Conservation (phyloP, 2,888 invertebrate genomes). For the Lycocerus yunnanus region DNA sequence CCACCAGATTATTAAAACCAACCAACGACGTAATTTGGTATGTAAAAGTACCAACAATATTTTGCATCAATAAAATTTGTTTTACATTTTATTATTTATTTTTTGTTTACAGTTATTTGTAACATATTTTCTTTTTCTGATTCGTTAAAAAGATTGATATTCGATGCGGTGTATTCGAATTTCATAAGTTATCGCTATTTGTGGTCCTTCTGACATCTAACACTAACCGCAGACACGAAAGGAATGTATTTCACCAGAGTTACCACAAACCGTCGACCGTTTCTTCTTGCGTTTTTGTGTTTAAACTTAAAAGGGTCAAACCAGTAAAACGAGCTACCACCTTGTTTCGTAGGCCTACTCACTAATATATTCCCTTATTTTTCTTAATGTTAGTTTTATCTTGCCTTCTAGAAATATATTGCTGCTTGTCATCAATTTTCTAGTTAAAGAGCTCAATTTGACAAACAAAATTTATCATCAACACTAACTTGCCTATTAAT, state of each 20-base stretch:
- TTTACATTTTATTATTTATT: conserved; percentile 2
- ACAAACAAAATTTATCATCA: not conserved
- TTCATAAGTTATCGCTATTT: conserved; percentile 42
- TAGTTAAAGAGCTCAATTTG: not conserved
- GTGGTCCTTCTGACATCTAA: conserved; percentile 47
- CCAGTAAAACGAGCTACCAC: conserved; percentile 18
- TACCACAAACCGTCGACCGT: conserved; percentile 30
- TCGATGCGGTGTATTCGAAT: conserved; percentile 42
- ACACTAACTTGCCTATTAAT: not conserved
- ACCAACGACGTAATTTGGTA: not conserved
- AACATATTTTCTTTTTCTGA: conserved; percentile 22
- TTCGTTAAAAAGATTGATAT: conserved; percentile 37
- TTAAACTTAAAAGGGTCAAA: conserved; percentile 29
- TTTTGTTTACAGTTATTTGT: conserved; percentile 23
- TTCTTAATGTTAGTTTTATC: not conserved
- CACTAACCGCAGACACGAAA: conserved; percentile 46
- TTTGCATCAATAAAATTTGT: not conserved
- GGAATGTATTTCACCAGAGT: conserved; percentile 45
- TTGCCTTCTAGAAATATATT: not conserved
- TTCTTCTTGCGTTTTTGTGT: conserved; percentile 25
- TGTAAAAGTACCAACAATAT: not conserved
- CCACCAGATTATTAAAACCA: not conserved
- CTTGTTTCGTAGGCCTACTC: conserved; percentile 2
- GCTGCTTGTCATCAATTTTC: conserved; percentile 1
- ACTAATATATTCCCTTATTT: not conserved